phyloP scores from a whole-genome alignment of 2,113 vertebrate species.

The Catharus minimus region DNA sequence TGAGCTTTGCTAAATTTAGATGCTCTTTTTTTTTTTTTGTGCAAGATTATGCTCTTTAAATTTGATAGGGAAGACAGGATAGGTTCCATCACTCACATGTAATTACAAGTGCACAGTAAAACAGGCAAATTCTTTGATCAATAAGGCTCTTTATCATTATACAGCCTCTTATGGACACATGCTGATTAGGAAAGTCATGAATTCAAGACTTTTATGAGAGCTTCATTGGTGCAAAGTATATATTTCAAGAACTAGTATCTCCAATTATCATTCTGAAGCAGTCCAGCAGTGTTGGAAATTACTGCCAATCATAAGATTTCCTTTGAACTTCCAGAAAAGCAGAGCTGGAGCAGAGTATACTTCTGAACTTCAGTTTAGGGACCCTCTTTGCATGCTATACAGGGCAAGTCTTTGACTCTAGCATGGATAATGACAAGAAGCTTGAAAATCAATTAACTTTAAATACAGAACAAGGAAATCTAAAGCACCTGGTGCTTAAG shows the following conservation, averaged over 20 bases:
- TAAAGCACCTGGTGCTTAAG: slow-evolving; percentile 2
- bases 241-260: slow-evolving; percentile 2
- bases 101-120: neutral
- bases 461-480: slow-evolving; percentile 6
- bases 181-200: neutral
- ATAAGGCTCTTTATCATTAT: neutral
- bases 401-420: neutral
- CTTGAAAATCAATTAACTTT: slow-evolving; percentile 54
- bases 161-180: neutral
- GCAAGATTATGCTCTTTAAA: neutral
- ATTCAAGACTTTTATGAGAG: slow-evolving; percentile 22
- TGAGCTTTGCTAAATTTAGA: neutral
- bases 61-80: neutral
- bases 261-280: slow-evolving; percentile 13
- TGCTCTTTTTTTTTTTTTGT: neutral
- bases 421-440: neutral
- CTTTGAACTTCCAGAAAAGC: slow-evolving; percentile 34
- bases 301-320: slow-evolving; percentile 17
- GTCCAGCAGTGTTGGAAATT: slow-evolving; percentile 30
- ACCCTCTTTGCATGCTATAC: neutral
- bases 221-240: slow-evolving; percentile 16
- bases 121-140: slow-evolving; percentile 22
- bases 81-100: neutral
- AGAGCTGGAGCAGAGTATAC: neutral
- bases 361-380: neutral